A percentile compares a stretch with the other conserved stretches of the same genome.
Evolutionary conservation across 1,140 invertebrate genomes (phyloP).

Genomic region (Trinorchestia longiramus): DNA sequence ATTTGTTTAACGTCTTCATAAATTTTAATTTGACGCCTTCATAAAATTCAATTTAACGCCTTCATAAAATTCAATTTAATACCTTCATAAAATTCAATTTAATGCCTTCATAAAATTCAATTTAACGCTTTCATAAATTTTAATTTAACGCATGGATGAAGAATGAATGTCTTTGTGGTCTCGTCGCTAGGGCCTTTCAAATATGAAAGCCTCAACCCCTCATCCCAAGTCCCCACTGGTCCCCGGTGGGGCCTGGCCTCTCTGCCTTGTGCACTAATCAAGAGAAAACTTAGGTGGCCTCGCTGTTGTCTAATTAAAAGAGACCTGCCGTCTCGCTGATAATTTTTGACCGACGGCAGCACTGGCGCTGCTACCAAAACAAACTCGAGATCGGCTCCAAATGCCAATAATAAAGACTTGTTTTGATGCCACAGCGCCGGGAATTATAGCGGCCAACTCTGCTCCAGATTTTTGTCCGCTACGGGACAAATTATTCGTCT

Average conservation of each 20-base stretch:
- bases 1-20: background rate
- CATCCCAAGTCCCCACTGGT: background rate
- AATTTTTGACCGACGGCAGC: background rate
- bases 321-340: background rate
- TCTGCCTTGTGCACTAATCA: background rate
- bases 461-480: background rate
- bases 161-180: background rate
- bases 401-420: slow-evolving; percentile 1
- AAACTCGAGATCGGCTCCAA: background rate
- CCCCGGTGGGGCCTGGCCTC: too few species aligned
- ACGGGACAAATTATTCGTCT: background rate
- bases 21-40: background rate
- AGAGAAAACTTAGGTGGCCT: background rate
- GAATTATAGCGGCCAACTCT: background rate
- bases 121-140: background rate
- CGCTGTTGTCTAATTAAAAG: background rate
- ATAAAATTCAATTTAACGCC: background rate
- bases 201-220: background rate
- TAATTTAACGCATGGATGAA: background rate
- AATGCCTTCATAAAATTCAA: background rate
- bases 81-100: background rate
- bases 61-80: background rate
- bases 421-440: background rate
- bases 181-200: background rate
- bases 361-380: background rate